These are phyloP conservation scores for Malurus leucopterus DNA, from an alignment of 2,797 vertebrate species.

Conservation along the genomic window DNA sequence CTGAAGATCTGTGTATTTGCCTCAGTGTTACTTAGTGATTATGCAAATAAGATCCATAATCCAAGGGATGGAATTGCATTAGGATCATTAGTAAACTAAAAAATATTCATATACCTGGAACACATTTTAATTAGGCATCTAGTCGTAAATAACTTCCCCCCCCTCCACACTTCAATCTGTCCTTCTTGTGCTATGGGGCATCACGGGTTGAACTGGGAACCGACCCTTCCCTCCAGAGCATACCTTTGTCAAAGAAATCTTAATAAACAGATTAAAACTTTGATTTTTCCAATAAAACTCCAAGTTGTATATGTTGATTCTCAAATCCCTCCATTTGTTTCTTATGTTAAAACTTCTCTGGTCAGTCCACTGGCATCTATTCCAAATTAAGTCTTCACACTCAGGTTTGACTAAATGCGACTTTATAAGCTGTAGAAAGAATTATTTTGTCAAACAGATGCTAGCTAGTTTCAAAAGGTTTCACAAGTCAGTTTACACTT, in stretches of 20 bases:
- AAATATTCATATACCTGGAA: background rate
- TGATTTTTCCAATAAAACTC: background rate
- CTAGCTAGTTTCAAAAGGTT: background rate
- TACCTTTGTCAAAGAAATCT: background rate
- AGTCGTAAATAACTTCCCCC: background rate
- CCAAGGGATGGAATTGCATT: background rate
- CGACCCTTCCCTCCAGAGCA: background rate
- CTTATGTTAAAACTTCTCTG: background rate
- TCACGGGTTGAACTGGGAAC: background rate
- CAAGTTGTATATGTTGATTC: background rate
- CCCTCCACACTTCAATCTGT: background rate
- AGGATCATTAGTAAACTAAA: background rate
- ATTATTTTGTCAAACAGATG: background rate
- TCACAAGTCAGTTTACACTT: background rate
- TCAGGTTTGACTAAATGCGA: background rate
- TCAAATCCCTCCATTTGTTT: background rate
- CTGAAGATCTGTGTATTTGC: background rate
- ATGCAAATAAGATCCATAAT: background rate
- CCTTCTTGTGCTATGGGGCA: background rate
- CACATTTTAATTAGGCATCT: background rate
- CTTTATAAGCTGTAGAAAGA: slow-evolving; percentile 6
- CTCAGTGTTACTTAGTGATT: background rate
- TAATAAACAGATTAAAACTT: background rate
- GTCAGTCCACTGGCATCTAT: background rate
- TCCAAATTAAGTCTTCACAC: background rate